phyloP scores from a whole-genome alignment of 2,113 vertebrate genomes.

The Antechinus flavipes region DNA sequence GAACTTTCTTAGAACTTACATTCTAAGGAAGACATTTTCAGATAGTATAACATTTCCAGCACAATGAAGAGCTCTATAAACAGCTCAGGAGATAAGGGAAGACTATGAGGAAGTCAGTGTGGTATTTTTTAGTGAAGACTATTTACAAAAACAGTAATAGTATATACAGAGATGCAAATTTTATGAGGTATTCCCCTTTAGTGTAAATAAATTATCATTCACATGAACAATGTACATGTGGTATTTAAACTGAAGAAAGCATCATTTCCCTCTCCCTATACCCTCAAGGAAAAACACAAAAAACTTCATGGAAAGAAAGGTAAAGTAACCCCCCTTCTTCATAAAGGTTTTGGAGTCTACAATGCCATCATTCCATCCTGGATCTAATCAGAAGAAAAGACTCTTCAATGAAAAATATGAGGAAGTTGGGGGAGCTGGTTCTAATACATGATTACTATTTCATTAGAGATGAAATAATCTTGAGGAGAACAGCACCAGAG shows the following conservation, averaged over 20 bases:
- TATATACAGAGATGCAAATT: conserved; percentile 23
- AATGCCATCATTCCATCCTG: conserved; percentile 38
- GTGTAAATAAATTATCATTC: not conserved
- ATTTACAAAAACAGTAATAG: not conserved
- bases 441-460: conserved; percentile 66
- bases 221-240: not conserved
- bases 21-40: conserved; percentile 55
- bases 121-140: not conserved
- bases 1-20: not conserved
- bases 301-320: conserved; percentile 4
- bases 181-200: not conserved
- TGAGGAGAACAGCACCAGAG: conserved; percentile 56
- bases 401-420: conserved; percentile 65
- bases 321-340: not conserved
- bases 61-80: conserved; percentile 4
- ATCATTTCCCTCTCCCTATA: not conserved
- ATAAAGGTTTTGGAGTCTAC: conserved; percentile 19
- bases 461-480: conserved; percentile 70
- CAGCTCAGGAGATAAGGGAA: not conserved
- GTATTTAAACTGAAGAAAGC: conserved; percentile 40
- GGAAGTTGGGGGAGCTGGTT: conserved; percentile 41
- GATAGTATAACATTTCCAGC: conserved; percentile 56
- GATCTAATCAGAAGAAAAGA: conserved; percentile 71
- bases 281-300: conserved; percentile 52
- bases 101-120: not conserved